Base-by-base conservation (phyloP, 2,888 invertebrate species). In the Erannis defoliaria region DNA sequence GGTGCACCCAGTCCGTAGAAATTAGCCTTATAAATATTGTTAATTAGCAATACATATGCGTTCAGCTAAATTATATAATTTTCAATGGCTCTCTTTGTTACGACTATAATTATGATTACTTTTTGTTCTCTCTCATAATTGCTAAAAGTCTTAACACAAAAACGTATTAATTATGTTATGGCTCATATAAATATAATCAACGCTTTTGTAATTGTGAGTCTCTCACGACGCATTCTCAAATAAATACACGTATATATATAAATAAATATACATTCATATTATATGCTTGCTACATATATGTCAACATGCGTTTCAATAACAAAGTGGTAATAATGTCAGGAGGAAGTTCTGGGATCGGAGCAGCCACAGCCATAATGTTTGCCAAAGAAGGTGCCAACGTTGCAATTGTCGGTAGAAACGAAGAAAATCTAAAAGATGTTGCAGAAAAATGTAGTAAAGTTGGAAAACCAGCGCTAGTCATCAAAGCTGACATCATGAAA, bases 281-380 rank as follows among this genome's bases (percentile, higher is more conserved):
- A 4, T 26, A 2, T 26, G 26, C 23, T 23, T 23, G 26, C 8
- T 26, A 6, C 0, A 9, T 16, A 45, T 2, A 5, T 5, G 18
- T 19, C 19, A 61, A 1, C 12, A 72, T 70, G 74, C 62, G 63
- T 66, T 73, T 74, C 35, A 37, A 53, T 35, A 62, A 70, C 14
- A 83, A 82, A 78, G 76, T 80, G 0, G 80, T 76, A 0, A 8
- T 82, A 1, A 58, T 83, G 0, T 81, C 81, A 8, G 82, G 84
- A 0, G 74, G 74, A 0, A 78, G 81, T 43, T 71, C 77, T 1
- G 82, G 82, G 0, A 83, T 83, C 4, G 80, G 81, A 3, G 82
- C 81, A 9, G 70, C 67, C 0, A 66, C 77, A 9, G 78, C 79
- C 0, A 56, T 67, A 4, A 50, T 58, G 2, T 80, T 80, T 42